phyloP scores from a whole-genome alignment of 2,113 vertebrate species.

The Lepus europaeus region DNA sequence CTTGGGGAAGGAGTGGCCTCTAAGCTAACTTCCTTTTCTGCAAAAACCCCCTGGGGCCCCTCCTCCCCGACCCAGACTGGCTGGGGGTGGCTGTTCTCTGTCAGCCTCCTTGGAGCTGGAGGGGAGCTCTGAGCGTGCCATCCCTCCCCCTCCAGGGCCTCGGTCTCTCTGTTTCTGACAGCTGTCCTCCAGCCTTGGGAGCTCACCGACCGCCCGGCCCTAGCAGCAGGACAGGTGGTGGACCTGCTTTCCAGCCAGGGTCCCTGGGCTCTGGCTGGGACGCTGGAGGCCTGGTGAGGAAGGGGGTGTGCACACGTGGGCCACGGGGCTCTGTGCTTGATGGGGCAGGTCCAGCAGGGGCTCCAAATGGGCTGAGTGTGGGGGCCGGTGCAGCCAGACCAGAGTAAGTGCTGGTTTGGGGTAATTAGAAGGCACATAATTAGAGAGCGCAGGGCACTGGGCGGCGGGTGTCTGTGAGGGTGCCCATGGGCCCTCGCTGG shows the following conservation, averaged over 20 bases:
- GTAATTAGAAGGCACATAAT: conserved; percentile 79
- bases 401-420: conserved; percentile 72
- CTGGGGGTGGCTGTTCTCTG: not conserved
- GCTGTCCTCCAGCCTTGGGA: not conserved
- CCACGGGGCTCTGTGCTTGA: not conserved
- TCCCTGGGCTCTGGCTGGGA: not conserved
- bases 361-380: conserved; percentile 38
- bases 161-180: not conserved
- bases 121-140: not conserved
- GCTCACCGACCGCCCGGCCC: not conserved
- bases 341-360: not conserved
- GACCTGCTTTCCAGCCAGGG: not conserved
- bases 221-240: not conserved
- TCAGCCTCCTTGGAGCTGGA: not conserved
- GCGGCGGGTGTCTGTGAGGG: conserved; percentile 40
- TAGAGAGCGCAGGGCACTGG: conserved; percentile 59
- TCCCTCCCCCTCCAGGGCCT: not conserved
- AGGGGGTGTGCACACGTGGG: not conserved
- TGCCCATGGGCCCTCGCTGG: not conserved
- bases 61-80: not conserved
- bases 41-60: not conserved
- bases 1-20: not conserved
- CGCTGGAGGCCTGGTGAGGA: not conserved
- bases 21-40: conserved; percentile 49
- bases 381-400: conserved; percentile 48